Base-by-base conservation (phyloP, 2,888 invertebrate species). In the Xestia ashworthii region DNA sequence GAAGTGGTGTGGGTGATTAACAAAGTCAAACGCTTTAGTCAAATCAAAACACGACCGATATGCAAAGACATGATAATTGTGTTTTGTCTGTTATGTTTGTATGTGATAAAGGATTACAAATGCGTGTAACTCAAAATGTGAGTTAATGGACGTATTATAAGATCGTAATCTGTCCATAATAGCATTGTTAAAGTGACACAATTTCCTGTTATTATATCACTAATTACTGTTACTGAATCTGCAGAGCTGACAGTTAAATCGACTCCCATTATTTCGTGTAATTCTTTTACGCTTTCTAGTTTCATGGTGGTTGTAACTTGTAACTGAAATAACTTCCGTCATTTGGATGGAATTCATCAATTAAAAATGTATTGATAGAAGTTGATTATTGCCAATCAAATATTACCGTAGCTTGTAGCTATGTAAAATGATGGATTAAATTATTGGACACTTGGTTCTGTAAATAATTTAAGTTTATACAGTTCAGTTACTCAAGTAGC, bases 241-340 rank as follows among this genome's bases (percentile, higher is more conserved):
- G 44, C 41, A 53, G 41, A 44, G 41, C 55, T 80, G 46, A 75
- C 50, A 65, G 70, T 87, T 55, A 64, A 71, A 72, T 38, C 32
- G 25, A 46, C 19, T 55, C 4, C 48, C 25, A 71, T 41, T 64
- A 48, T 68, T 74, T 73, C 32, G 50, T 38, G 50, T 68, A 71
- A 72, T 32, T 70, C 12, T 25, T 71, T 68, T n/a, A 84, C 68
- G 71, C 71, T 87, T 87, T 87, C 87, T 60, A 86, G 41, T 46
- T 71, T 60, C 22, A 66, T 65, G 19, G 71, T 64, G n/a, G 12
- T 64, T 64, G 46, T 50, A 38, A 46, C 12, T 64, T 64, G 46
- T 44, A 25, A 46, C 12, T 64, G 38, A 78, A 78, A 79, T 60
- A 25, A 3, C 53, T 53, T 77, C 25, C 32, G 5, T 32, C 9